phyloP scores from a whole-genome alignment of 2,888 invertebrate species.

The Anoncus sp. region DNA sequence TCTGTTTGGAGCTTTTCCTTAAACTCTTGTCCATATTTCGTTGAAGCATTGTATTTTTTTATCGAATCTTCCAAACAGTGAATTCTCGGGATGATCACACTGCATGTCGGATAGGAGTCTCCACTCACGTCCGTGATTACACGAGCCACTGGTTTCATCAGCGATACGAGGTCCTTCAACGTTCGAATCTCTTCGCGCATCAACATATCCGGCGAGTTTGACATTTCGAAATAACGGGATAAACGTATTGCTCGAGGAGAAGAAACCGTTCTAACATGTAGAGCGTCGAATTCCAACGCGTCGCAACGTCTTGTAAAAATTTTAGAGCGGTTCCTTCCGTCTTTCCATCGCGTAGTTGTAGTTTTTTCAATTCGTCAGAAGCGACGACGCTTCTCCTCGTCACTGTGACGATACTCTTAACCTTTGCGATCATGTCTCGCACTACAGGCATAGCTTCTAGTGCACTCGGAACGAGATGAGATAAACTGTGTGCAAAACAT shows the following conservation, averaged over 20 bases:
- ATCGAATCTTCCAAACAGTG: constrained; percentile 41
- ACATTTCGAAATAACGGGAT: constrained; percentile 60
- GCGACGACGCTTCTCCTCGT: constrained; percentile 62
- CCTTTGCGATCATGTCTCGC: constrained; percentile 56
- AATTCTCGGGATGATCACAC: constrained; percentile 64
- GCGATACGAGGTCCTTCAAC: constrained; percentile 55
- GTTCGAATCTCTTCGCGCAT: constrained; percentile 56
- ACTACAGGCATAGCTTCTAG: constrained; percentile 22
- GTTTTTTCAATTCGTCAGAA: constrained; percentile 57
- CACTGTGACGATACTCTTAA: constrained; percentile 63
- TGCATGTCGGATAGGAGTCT: constrained; percentile 64
- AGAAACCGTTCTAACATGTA: constrained; percentile 62
- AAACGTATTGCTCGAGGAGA: constrained; percentile 58
- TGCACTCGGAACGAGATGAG: constrained; percentile 57
- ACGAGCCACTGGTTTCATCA: constrained; percentile 62
- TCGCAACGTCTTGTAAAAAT: constrained; percentile 61
- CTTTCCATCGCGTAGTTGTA: constrained; percentile 62
- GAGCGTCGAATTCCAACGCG: constrained; percentile 63
- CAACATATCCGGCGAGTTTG: constrained; percentile 61
- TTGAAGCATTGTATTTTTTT: constrained; percentile 14
- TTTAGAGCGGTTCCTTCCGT: constrained; percentile 57
- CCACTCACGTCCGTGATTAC: constrained; percentile 65
- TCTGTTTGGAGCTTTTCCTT: constrained; percentile 42
- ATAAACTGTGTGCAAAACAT: constrained; percentile 63
- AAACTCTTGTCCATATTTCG: constrained; percentile 44